Percentiles rank a stretch among this genome's conserved stretches.
Conservation (phyloP, 2,797 vertebrate genomes). For the Sebastes taczanowskii region DNA sequence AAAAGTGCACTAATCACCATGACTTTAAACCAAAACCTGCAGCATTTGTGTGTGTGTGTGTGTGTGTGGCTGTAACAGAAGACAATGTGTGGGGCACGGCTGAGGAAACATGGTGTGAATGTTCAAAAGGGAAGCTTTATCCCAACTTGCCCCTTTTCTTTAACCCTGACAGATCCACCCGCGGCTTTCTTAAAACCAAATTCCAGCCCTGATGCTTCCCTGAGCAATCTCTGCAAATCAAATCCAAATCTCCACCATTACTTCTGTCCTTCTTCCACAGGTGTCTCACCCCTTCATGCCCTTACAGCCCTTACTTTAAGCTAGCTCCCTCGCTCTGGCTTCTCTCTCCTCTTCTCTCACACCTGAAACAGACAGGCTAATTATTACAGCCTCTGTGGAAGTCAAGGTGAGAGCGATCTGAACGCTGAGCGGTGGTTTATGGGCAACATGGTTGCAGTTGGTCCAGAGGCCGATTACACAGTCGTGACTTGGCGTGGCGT, state of each 20-base stretch:
- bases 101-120: constrained; percentile 56
- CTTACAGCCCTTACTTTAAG: constrained; percentile 21
- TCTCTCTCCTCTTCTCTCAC: constrained; percentile 38
- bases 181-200: constrained; percentile 17
- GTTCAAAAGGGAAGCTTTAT: constrained; percentile 58
- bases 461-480: constrained; percentile 20
- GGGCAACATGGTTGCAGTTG: constrained; percentile 10
- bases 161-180: constrained; percentile 39
- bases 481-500: constrained; percentile 23
- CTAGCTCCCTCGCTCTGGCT: constrained; percentile 43
- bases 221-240: constrained; percentile 7
- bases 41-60: constrained; percentile 7
- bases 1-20: constrained; percentile 64
- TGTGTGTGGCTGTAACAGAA: constrained; percentile 51
- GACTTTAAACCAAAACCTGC: constrained; percentile 54
- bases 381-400: constrained; percentile 47
- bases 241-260: constrained; percentile 23
- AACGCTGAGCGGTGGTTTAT: constrained; percentile 4
- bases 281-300: constrained; percentile 26
- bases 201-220: neutral
- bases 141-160: constrained; percentile 11
- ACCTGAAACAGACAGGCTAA: constrained; percentile 57
- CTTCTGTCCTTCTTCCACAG: constrained; percentile 26
- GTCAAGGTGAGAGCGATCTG: constrained; percentile 50
- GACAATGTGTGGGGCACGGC: constrained; percentile 50